These are phyloP conservation scores for human DNA, from an alignment of 2,113 vertebrate species.

Conservation along the genomic window DNA sequence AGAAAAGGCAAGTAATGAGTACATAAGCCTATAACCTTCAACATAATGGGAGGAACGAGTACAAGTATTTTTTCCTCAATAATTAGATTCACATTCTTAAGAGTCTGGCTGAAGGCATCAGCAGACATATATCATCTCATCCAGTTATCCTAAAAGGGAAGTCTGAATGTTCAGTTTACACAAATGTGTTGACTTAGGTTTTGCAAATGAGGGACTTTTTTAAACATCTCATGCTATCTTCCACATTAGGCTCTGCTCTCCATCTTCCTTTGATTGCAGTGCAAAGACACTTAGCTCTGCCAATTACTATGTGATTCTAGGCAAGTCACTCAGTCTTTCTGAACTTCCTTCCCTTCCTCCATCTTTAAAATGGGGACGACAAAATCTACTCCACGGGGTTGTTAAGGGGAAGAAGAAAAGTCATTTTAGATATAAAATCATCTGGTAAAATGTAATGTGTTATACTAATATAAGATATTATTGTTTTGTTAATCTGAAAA, in stretches of 20 bases:
- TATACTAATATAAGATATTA: not conserved
- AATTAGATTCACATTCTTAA: constrained; percentile 70
- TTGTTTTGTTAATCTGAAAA: constrained; percentile 16
- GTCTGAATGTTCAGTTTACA: constrained; percentile 72
- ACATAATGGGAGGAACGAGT: constrained; percentile 48
- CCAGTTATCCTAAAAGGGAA: constrained; percentile 71
- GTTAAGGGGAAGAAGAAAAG: not conserved
- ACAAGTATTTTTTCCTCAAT: constrained; percentile 52
- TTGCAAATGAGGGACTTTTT: constrained; percentile 66
- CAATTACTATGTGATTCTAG: constrained; percentile 36
- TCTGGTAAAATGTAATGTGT: constrained; percentile 1
- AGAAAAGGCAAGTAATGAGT: constrained; percentile 67
- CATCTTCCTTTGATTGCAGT: constrained; percentile 26
- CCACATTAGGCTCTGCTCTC: constrained; percentile 20
- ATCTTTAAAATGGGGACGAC: constrained; percentile 56
- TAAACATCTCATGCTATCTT: not conserved
- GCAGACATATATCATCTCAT: constrained; percentile 46
- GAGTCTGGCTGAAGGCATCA: constrained; percentile 56
- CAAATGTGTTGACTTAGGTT: constrained; percentile 69
- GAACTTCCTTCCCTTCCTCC: constrained; percentile 11
- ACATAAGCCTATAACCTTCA: constrained; percentile 68
- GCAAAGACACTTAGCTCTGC: constrained; percentile 22
- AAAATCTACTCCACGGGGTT: not conserved
- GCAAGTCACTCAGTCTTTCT: constrained; percentile 36
- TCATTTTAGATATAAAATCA: not conserved